Base-by-base conservation (phyloP, 2,888 invertebrate species). In the Ophioninae sp. region DNA sequence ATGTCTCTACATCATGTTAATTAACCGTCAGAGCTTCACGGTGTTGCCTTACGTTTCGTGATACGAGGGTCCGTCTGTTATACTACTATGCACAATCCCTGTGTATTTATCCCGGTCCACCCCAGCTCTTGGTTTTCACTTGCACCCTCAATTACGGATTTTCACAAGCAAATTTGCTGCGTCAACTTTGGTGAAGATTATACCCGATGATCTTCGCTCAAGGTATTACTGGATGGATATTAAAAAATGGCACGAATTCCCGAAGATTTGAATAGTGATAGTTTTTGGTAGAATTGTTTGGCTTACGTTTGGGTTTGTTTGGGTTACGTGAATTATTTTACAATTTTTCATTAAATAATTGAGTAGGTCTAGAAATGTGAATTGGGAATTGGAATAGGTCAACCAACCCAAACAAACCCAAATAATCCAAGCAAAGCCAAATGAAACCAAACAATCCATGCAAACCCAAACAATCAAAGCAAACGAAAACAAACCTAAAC, bases 1-100 rank as follows among this genome's bases (percentile, higher is more conserved):
- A 44, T 20, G 22, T n/a, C 44, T 63, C 75, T 80, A 73, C 68
- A 72, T 83, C 80, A 79, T 72, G 73, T 80, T 83, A 83, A 83
- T 83, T 80, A 83, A 83, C 83, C 80, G 77, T 83, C 76, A 77
- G 73, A 80, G 63, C 76, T 72, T 83, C 77, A 80, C 80, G 80
- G 68, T 71, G 75, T 79, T 79, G 56, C 64, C 72, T 83, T 69
- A 44, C 58, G 58, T 51, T 44, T 56, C 83, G 76, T 80, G 59
- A 63, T 73, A 58, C 68, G 44, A 69, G 76, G 61, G 68, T 76
- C 59, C 75, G 22, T 41, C 73, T 69, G 77, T 37, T n/a, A 58
- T 20, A 64, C 51, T 17, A 30, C 58, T 37, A 58, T 72, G n/a
- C 23, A 71, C 37, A 1, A 30, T 73, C 67, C 58, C 6, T 22